A percentile compares a stretch with the other conserved stretches of the same genome.
Evolutionary conservation across 2,113 vertebrate genomes (phyloP).

Genomic region (Sprattus sprattus): DNA sequence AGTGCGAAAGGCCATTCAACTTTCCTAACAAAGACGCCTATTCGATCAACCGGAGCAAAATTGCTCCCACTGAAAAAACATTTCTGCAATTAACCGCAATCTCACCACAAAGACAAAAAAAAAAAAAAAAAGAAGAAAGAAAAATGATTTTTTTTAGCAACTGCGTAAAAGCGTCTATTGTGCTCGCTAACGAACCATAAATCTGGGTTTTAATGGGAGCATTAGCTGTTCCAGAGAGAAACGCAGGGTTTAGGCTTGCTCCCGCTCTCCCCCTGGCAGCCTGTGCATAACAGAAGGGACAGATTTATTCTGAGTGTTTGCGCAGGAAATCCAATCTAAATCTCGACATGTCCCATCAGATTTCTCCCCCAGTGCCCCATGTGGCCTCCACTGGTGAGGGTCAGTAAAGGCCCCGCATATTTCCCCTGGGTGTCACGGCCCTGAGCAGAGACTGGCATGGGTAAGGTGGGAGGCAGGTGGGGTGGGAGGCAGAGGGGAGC

Average conservation of each 20-base stretch:
- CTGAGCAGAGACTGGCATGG: not conserved
- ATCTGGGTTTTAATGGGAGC: constrained; percentile 54
- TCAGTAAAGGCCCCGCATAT: not conserved
- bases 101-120: constrained; percentile 27
- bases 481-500: no score
- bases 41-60: constrained; percentile 36
- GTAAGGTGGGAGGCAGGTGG: not conserved
- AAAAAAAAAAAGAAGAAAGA: not conserved
- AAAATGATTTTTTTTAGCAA: constrained; percentile 48
- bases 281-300: constrained; percentile 39
- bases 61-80: constrained; percentile 21
- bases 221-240: constrained; percentile 56
- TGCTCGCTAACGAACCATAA: constrained; percentile 53
- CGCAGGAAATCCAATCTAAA: constrained; percentile 49
- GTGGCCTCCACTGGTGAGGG: not conserved
- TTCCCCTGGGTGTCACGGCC: not conserved
- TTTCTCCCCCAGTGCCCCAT: not conserved
- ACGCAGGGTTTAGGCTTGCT: constrained; percentile 41
- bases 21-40: constrained; percentile 32
- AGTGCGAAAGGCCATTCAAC: constrained; percentile 15
- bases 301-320: constrained; percentile 58
- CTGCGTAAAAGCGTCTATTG: constrained; percentile 54
- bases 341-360: constrained; percentile 45
- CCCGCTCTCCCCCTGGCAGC: constrained; percentile 41
- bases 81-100: constrained; percentile 39